These are phyloP conservation scores for Mesembrinibis cayennensis DNA, from an alignment of 2,113 vertebrate species.

Conservation along the genomic window DNA sequence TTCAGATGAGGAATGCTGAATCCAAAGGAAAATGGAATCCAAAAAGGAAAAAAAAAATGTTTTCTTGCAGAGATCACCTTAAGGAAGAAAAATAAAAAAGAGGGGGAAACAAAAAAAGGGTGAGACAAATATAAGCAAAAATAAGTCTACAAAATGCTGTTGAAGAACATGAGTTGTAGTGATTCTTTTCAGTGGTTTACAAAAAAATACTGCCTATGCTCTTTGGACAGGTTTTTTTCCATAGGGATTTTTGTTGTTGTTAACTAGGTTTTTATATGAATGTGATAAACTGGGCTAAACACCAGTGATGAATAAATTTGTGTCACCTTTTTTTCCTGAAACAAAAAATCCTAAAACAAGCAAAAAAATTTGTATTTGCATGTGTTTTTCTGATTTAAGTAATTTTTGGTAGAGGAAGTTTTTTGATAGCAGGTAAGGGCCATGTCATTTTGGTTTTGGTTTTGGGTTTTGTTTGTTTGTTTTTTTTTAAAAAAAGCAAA, in stretches of 20 bases:
- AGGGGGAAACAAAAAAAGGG: neutral
- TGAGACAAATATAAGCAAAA: neutral
- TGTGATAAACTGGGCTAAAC: neutral
- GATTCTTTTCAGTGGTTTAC: neutral
- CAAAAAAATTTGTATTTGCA: neutral
- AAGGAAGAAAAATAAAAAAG: neutral
- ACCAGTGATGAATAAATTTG: neutral
- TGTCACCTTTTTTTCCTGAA: neutral
- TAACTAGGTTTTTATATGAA: neutral
- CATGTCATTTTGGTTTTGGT: fast-evolving
- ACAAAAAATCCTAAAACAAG: neutral
- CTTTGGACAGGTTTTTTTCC: neutral
- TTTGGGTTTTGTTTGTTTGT: no score
- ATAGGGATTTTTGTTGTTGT: neutral
- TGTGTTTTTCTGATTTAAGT: neutral
- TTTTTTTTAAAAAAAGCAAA: neutral
- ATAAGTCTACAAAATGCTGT: neutral
- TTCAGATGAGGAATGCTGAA: neutral
- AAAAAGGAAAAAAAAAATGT: fast-evolving
- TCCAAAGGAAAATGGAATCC: neutral
- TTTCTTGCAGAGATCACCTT: neutral
- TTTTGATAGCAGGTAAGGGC: neutral
- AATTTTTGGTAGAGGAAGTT: neutral
- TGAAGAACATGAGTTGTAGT: neutral
- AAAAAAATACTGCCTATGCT: neutral